A percentile compares a stretch with the other conserved stretches of the same genome.
These are phyloP conservation scores for Pteromalus puparum DNA, from an alignment of 1,140 invertebrate genomes.

Conservation along the genomic window DNA sequence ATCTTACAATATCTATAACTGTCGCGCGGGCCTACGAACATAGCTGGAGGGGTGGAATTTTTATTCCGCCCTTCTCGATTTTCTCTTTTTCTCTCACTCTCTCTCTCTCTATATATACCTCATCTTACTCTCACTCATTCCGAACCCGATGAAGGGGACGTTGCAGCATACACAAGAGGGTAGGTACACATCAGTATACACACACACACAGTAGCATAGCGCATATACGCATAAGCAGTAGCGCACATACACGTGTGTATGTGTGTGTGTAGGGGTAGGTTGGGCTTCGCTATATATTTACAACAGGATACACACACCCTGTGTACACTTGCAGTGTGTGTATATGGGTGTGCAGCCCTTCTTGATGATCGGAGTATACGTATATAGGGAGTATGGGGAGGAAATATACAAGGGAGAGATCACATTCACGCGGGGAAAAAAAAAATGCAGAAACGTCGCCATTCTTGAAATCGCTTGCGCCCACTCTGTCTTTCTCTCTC, in stretches of 20 bases:
- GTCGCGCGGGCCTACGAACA: neutral
- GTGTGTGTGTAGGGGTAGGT: neutral
- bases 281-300: constrained; percentile 40
- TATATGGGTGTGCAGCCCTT: neutral
- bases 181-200: neutral
- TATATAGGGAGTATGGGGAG: constrained; percentile 28
- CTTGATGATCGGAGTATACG: constrained; percentile 46
- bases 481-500: neutral
- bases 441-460: constrained; percentile 37
- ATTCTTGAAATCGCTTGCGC: constrained; percentile 44
- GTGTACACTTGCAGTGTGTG: neutral
- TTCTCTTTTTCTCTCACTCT: neutral
- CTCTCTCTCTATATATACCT: neutral
- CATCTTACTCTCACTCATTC: neutral
- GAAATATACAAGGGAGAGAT: neutral
- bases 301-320: constrained; percentile 21
- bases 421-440: neutral
- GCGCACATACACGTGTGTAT: neutral
- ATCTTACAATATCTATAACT: constrained; percentile 27
- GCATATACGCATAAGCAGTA: neutral
- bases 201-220: neutral
- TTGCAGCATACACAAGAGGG: constrained; percentile 6
- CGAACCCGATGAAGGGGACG: constrained; percentile 2
- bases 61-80: neutral
- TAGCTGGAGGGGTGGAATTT: neutral